Conservation (phyloP, 2,113 vertebrate genomes). For the Neoarius graeffei region DNA sequence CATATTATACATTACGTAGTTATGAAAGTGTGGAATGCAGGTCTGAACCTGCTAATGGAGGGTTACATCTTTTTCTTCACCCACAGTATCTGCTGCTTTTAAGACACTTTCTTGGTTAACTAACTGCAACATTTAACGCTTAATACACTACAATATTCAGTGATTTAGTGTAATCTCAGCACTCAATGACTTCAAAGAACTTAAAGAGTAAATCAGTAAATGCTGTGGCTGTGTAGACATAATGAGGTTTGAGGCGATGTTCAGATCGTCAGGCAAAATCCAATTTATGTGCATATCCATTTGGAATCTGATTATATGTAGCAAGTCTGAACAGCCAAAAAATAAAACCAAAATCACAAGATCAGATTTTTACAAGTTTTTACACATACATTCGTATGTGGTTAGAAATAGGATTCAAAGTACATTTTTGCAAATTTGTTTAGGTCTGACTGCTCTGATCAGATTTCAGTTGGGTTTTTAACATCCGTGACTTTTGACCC, state of each 20-base stretch:
- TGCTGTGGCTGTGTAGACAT: background rate
- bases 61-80: background rate
- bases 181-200: background rate
- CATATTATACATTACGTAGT: background rate
- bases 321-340: too few relatives aligned
- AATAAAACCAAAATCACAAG: too few relatives aligned
- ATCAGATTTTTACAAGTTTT: too few relatives aligned
- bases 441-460: too few relatives aligned
- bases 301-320: too few relatives aligned
- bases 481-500: too few relatives aligned
- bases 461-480: too few relatives aligned
- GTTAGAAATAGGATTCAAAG: too few relatives aligned
- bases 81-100: background rate
- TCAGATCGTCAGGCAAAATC: too few relatives aligned
- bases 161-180: background rate
- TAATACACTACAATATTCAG: background rate
- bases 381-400: too few relatives aligned
- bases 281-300: too few relatives aligned
- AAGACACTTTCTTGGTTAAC: background rate
- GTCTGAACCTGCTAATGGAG: background rate
- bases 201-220: slow-evolving; percentile 3
- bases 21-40: background rate
- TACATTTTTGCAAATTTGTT: too few relatives aligned
- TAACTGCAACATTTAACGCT: background rate
- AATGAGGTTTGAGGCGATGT: background rate